These are phyloP conservation scores for Semotilus atromaculatus DNA, from an alignment of 2,797 vertebrate genomes.

Conservation along the genomic window DNA sequence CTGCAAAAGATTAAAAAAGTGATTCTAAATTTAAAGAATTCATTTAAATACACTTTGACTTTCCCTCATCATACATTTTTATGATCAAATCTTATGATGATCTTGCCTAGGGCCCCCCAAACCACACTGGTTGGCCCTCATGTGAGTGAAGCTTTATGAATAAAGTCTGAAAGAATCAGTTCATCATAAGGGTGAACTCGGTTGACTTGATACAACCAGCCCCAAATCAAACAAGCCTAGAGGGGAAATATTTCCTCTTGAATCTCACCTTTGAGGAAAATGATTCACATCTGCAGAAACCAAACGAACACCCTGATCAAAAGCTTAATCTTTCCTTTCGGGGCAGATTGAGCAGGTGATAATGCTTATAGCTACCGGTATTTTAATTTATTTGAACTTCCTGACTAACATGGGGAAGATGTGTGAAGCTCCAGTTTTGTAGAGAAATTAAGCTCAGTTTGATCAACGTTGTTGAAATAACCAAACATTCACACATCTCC, in stretches of 20 bases:
- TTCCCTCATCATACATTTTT: neutral
- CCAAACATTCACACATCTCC: slow-evolving; percentile 56
- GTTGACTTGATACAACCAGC: slow-evolving; percentile 26
- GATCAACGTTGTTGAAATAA: slow-evolving; percentile 42
- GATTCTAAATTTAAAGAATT: neutral
- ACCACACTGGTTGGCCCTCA: neutral
- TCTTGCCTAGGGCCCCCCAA: neutral
- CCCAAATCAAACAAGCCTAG: slow-evolving; percentile 30
- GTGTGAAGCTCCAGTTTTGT: slow-evolving; percentile 51
- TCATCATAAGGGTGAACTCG: slow-evolving; percentile 2
- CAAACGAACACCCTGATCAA: slow-evolving; percentile 55
- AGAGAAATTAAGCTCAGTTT: slow-evolving; percentile 27
- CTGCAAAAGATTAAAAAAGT: neutral
- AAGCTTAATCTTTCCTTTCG: slow-evolving; percentile 40
- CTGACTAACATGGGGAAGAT: slow-evolving; percentile 43
- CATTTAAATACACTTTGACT: neutral
- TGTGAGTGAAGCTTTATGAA: neutral
- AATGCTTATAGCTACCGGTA: slow-evolving; percentile 34
- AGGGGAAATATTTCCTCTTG: slow-evolving; percentile 15
- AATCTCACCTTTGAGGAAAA: slow-evolving; percentile 38
- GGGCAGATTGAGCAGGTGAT: slow-evolving; percentile 40
- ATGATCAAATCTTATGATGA: neutral
- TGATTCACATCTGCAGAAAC: slow-evolving; percentile 41
- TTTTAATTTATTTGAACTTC: slow-evolving; percentile 58
- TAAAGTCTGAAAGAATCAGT: neutral